phyloP scores from a whole-genome alignment of 2,888 invertebrate species.

The Drosophila birchii region DNA sequence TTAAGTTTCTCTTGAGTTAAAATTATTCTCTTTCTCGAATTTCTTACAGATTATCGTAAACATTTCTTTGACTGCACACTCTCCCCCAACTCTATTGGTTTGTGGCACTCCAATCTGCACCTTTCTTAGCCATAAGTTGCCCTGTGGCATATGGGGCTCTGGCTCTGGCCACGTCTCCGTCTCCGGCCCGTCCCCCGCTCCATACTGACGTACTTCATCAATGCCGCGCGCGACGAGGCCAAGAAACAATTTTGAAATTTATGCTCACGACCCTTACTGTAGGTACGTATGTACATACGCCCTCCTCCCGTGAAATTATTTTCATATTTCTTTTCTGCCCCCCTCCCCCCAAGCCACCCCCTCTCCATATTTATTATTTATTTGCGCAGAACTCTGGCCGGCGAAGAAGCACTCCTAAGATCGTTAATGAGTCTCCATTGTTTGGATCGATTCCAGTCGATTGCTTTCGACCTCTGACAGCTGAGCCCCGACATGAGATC shows the following conservation, averaged over 20 bases:
- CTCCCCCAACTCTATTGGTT: conserved; percentile 16
- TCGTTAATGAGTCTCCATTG: conserved; percentile 58
- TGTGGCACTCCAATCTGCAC: conserved; percentile 46
- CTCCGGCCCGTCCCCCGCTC: conserved; percentile 1
- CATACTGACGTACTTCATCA: conserved; percentile 66
- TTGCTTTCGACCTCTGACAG: conserved; percentile 50
- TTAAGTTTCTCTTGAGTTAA: no score
- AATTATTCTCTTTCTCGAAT: background rate
- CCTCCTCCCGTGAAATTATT: conserved; percentile 26
- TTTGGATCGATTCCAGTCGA: conserved; percentile 34
- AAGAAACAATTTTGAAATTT: conserved; percentile 74
- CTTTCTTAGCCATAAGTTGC: conserved; percentile 61
- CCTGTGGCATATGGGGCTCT: conserved; percentile 75
- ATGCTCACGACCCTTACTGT: conserved; percentile 76
- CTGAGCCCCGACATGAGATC: conserved; percentile 42
- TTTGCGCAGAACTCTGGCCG: conserved; percentile 31
- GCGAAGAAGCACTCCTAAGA: conserved; percentile 26
- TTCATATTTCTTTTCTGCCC: conserved; percentile 29
- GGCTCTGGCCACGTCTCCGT: conserved; percentile 31
- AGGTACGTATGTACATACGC: conserved; percentile 35
- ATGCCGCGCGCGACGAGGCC: conserved; percentile 54
- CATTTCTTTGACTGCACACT: conserved; percentile 2
- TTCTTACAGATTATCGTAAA: accelerated
- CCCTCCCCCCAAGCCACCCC: background rate
- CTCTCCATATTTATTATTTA: conserved; percentile 25